These are phyloP conservation scores for Plemyria rubiginata DNA, from an alignment of 2,888 invertebrate genomes.

Conservation along the genomic window DNA sequence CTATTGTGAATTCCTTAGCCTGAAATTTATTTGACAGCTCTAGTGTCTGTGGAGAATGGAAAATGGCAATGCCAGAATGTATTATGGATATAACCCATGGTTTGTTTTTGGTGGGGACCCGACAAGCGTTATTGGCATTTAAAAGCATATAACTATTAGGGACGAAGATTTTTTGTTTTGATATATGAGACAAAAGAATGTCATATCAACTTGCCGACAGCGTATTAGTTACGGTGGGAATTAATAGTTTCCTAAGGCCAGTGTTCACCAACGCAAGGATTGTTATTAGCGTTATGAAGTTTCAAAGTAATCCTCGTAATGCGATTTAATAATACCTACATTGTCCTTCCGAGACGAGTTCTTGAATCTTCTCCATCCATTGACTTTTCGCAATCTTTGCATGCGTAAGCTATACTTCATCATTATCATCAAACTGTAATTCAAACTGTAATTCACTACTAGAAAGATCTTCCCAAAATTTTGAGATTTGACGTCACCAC, in stretches of 20 bases:
- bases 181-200: constrained; percentile 70
- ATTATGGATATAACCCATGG: constrained; percentile 83
- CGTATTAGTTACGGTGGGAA: constrained; percentile 73
- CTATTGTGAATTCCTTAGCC: constrained; percentile 82
- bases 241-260: constrained; percentile 58
- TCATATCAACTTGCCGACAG: constrained; percentile 69
- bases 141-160: constrained; percentile 78
- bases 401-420: too few species aligned
- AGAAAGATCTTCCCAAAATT: too few species aligned
- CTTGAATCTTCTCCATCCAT: too few species aligned
- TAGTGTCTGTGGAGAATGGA: constrained; percentile 84
- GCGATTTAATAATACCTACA: too few species aligned
- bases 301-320: too few species aligned
- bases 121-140: constrained; percentile 84
- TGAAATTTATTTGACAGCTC: constrained; percentile 84
- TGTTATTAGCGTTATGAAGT: too few species aligned
- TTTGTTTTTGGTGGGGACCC: constrained; percentile 84
- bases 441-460: too few species aligned
- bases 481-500: too few species aligned
- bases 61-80: constrained; percentile 82
- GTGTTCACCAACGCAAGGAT: background rate
- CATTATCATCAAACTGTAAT: too few species aligned
- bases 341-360: too few species aligned
- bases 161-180: constrained; percentile 66
- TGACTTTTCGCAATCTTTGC: too few species aligned